Conservation (phyloP, 2,888 invertebrate genomes). For the Tipula confusa region DNA sequence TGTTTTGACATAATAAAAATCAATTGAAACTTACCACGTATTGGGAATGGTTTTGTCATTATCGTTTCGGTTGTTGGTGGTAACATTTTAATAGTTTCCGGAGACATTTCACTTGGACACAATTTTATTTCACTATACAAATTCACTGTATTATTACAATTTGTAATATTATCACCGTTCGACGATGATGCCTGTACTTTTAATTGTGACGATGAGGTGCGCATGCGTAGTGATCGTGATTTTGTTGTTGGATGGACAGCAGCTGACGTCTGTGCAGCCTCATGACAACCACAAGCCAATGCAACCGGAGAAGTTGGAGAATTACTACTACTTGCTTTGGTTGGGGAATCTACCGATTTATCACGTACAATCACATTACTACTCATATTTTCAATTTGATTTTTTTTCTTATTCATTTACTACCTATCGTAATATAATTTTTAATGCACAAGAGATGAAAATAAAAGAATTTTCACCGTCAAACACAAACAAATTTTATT, state of each 20-base stretch:
- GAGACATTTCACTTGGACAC: constrained; percentile 69
- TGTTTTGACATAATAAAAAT: too few species aligned
- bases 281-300: background rate
- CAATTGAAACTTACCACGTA: constrained; percentile 61
- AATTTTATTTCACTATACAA: constrained; percentile 53
- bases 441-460: background rate
- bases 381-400: background rate
- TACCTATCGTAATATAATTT: background rate
- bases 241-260: constrained; percentile 38
- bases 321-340: background rate
- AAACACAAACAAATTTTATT: background rate
- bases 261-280: background rate
- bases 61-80: constrained; percentile 80
- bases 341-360: background rate
- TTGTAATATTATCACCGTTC: background rate
- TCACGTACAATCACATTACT: background rate
- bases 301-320: background rate
- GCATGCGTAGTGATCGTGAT: constrained; percentile 48
- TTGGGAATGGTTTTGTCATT: constrained; percentile 84
- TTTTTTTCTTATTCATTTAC: background rate
- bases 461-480: background rate
- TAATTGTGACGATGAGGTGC: constrained; percentile 41
- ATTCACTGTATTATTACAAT: constrained; percentile 21
- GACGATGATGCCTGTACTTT: background rate
- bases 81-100: constrained; percentile 52